Conservation (phyloP, 2,113 vertebrate species). For the Mustelus asterias region DNA sequence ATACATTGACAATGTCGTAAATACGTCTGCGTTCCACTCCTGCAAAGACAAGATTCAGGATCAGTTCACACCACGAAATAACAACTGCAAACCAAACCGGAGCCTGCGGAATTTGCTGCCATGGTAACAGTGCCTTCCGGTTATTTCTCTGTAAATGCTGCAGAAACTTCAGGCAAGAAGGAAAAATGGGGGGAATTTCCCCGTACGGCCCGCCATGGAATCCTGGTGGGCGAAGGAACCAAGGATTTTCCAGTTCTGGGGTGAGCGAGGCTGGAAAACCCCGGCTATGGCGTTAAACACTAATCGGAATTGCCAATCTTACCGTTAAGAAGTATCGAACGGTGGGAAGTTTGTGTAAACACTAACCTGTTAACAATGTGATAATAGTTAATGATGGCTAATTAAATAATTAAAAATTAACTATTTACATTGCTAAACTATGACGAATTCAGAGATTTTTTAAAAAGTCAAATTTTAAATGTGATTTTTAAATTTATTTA, state of each 20-base stretch:
- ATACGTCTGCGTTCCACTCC: slow-evolving; percentile 87
- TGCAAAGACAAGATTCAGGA: slow-evolving; percentile 44
- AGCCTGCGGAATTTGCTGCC: neutral
- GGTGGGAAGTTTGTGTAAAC: neutral
- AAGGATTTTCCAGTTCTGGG: too few species aligned
- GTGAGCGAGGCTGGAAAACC: too few species aligned
- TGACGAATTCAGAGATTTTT: neutral
- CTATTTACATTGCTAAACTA: neutral
- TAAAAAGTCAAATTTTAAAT: neutral
- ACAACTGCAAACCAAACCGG: neutral
- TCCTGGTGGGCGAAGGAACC: too few species aligned
- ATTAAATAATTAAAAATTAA: neutral
- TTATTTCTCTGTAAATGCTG: neutral
- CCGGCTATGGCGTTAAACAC: neutral
- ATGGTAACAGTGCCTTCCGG: neutral
- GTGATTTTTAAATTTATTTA: neutral
- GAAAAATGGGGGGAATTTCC: too few species aligned
- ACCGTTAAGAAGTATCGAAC: neutral
- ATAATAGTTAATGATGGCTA: neutral
- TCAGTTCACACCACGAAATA: neutral
- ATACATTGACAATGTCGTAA: slow-evolving; percentile 88
- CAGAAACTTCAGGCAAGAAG: neutral
- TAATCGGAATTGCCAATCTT: neutral
- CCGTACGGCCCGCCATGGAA: too few species aligned
- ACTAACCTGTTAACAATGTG: neutral